Evolutionary conservation across 2,797 vertebrate species (phyloP).

Genomic region (Sebastes ruberrimus): DNA sequence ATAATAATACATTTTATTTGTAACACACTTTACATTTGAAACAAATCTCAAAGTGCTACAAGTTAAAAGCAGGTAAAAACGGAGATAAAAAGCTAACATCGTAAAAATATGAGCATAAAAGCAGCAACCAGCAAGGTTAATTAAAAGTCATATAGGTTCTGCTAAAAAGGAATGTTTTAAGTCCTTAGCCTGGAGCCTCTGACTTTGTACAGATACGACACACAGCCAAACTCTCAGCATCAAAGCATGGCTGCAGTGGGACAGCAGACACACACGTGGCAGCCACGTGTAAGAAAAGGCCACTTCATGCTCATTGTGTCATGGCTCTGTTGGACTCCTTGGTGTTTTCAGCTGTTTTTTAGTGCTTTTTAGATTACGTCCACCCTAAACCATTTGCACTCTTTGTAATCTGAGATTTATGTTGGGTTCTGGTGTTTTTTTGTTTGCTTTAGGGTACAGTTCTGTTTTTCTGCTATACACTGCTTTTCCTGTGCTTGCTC

Average conservation of each 20-base stretch:
- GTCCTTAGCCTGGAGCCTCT: neutral
- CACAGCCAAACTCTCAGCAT: neutral
- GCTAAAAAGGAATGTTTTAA: too few species aligned
- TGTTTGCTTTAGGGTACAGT: too few species aligned
- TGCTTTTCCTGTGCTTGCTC: neutral
- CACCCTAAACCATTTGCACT: neutral
- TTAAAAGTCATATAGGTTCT: too few species aligned
- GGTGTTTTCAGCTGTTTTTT: neutral
- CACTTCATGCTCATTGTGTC: neutral
- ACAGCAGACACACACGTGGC: neutral
- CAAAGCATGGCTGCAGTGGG: neutral
- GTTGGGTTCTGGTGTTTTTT: neutral
- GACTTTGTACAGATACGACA: neutral
- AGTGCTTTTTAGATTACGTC: neutral
- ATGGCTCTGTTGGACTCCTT: neutral
- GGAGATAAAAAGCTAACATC: too few species aligned
- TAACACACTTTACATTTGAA: too few species aligned
- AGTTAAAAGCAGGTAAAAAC: too few species aligned
- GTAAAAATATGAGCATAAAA: too few species aligned
- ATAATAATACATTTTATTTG: too few species aligned
- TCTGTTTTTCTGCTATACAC: neutral
- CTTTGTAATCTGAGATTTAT: neutral
- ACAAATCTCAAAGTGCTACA: too few species aligned
- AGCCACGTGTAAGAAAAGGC: constrained; percentile 3
- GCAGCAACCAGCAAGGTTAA: too few species aligned